Percentiles rank a stretch among this genome's conserved stretches.
Conservation (phyloP, 1,140 invertebrate genomes). For the Adelges cooleyi region DNA sequence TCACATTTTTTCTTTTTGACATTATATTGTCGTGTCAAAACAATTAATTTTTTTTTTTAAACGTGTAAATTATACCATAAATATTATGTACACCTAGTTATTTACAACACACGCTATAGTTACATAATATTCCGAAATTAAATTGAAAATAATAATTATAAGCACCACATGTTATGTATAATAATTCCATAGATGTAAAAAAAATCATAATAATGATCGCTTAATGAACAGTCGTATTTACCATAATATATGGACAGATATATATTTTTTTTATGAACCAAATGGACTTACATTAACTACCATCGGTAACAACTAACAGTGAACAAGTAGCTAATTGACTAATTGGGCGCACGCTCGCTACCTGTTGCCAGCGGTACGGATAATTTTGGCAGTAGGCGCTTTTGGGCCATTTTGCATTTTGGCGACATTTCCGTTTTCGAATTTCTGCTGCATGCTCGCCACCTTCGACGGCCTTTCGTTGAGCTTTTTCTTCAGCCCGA, state of each 20-base stretch:
- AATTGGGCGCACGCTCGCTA: background rate
- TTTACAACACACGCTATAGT: background rate
- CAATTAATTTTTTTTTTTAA: background rate
- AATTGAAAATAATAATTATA: background rate
- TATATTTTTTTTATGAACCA: background rate
- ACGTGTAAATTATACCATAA: background rate
- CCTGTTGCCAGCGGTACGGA: background rate
- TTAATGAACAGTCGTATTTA: too few relatives aligned
- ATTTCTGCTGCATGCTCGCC: background rate
- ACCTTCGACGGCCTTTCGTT: background rate
- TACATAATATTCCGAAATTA: background rate
- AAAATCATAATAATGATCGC: too few relatives aligned
- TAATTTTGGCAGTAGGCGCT: background rate
- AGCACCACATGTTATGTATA: background rate
- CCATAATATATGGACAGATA: background rate
- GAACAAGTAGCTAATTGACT: background rate
- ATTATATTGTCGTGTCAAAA: background rate
- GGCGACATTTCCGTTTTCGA: background rate
- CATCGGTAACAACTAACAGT: background rate
- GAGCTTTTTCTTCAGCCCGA: slow-evolving; percentile 9
- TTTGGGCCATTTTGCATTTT: background rate
- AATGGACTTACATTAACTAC: background rate
- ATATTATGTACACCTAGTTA: background rate
- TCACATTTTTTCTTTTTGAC: slow-evolving; percentile 2
- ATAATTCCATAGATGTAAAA: background rate